Evolutionary conservation across 2,113 vertebrate genomes (phyloP).

Genomic region (Copsychus sechellarum): DNA sequence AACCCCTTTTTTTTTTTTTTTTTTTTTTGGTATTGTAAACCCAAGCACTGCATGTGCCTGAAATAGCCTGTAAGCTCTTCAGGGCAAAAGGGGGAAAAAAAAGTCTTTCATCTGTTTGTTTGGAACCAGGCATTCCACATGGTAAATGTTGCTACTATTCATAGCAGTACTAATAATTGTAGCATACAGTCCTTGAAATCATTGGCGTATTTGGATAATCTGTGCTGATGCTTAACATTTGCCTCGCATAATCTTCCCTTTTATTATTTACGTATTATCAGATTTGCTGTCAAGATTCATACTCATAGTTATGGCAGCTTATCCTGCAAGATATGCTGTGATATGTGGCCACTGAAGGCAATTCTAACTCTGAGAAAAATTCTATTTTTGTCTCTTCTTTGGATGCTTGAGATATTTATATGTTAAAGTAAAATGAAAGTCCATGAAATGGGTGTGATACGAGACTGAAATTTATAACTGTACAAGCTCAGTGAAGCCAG

Average conservation of each 20-base stretch:
- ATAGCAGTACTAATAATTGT: slow-evolving; percentile 13
- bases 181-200: neutral
- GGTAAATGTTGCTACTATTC: slow-evolving; percentile 21
- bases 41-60: neutral
- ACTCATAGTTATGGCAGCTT: neutral
- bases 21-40: neutral
- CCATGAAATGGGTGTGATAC: neutral
- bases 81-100: neutral
- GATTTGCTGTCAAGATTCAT: slow-evolving; percentile 9
- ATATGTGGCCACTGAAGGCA: neutral
- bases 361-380: neutral
- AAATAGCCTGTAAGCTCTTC: neutral
- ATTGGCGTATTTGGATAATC: neutral
- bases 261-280: neutral
- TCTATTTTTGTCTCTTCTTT: neutral
- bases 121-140: slow-evolving; percentile 5
- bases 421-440: neutral
- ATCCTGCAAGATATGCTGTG: neutral
- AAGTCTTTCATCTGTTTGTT: neutral
- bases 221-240: slow-evolving; percentile 5
- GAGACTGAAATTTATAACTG: neutral
- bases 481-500: neutral
- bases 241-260: neutral
- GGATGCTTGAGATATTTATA: neutral
- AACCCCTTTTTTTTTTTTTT: neutral